Conservation (phyloP, 1,140 invertebrate species). For the Panonychus citri region DNA sequence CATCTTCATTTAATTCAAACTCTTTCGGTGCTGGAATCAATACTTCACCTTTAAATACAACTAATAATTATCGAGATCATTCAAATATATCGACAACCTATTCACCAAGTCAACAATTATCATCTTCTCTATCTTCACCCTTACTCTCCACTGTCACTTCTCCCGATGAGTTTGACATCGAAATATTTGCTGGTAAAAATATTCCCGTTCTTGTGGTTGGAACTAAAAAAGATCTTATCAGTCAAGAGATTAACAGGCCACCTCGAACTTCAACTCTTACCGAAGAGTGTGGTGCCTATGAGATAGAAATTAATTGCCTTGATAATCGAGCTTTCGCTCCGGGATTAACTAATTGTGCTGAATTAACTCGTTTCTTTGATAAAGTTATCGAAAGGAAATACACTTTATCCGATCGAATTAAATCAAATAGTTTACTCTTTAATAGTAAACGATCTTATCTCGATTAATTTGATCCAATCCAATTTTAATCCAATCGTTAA, state of each 20-base stretch:
- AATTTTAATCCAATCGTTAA: background rate
- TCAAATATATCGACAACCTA: too few relatives aligned
- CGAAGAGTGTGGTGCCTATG: conserved; percentile 75
- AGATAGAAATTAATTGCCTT: conserved; percentile 64
- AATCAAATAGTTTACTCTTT: background rate
- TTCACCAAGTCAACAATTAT: background rate
- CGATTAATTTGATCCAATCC: background rate
- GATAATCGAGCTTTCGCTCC: conserved; percentile 61
- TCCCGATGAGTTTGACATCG: conserved; percentile 49
- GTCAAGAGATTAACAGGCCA: conserved; percentile 9
- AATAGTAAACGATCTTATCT: background rate
- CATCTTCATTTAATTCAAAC: too few relatives aligned
- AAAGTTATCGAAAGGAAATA: conserved; percentile 57
- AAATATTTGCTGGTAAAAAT: conserved; percentile 51
- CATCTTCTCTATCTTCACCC: background rate
- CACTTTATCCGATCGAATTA: conserved; percentile 1
- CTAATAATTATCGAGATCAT: too few relatives aligned
- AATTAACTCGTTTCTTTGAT: conserved; percentile 77
- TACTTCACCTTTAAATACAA: background rate
- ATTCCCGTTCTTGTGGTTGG: conserved; percentile 79
- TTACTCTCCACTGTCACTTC: background rate
- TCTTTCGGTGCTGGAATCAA: background rate
- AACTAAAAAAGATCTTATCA: conserved; percentile 61
- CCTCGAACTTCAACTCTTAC: conserved; percentile 44
- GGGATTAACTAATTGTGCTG: conserved; percentile 69